Base-by-base conservation (phyloP, 2,797 vertebrate genomes). In the Tamandua tetradactyla region DNA sequence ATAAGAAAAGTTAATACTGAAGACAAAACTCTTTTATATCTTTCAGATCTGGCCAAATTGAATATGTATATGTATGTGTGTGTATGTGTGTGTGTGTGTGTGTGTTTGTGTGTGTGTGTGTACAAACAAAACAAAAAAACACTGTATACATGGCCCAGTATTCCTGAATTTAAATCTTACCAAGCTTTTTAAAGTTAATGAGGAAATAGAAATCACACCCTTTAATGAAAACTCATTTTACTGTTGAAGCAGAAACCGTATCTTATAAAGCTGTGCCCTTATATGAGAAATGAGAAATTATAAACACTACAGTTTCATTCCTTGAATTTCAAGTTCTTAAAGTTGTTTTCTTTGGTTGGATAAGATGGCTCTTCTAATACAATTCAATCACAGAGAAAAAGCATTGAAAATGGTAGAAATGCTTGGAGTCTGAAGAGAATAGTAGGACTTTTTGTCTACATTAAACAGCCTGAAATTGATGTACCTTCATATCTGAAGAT, bases 321-420 rank as follows among this genome's bases (percentile, higher is more conserved):
- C 64, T 94, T 90, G 14, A 87, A 86, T 94, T 95, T 82, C 91
- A 95, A 90, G 30, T 86, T 62, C 69, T 66, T 90, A 78, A 84
- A 66, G 27, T 76, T 95, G 37, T 89, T 96, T 97, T 72, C 61
- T 69, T 96, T 96, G 89, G 79, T 80, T 89, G 11, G 47, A 17
- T 76, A 72, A 91, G 17, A 25, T 69, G 78, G 49, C 59, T 90
- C 37, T 86, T 96, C 88, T 74, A 96, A 92, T 78, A 64, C 5
- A 91, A 66, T 35, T 86, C 44, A 93, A 42, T 30, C 64, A 96
- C 18, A 76, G 59, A 47, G 47, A 88, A 89, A 80, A 10, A 30
- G 27, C 78, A 11, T 91, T 93, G 72, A 35, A 94, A 87, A 89
- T 61, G 49, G 52, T 25, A 93, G 71, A 89, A 91, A 86, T 80